A percentile compares a stretch with the other conserved stretches of the same genome.
Evolutionary conservation across 2,888 invertebrate genomes (phyloP).

Genomic region (Mesochorus sp.): DNA sequence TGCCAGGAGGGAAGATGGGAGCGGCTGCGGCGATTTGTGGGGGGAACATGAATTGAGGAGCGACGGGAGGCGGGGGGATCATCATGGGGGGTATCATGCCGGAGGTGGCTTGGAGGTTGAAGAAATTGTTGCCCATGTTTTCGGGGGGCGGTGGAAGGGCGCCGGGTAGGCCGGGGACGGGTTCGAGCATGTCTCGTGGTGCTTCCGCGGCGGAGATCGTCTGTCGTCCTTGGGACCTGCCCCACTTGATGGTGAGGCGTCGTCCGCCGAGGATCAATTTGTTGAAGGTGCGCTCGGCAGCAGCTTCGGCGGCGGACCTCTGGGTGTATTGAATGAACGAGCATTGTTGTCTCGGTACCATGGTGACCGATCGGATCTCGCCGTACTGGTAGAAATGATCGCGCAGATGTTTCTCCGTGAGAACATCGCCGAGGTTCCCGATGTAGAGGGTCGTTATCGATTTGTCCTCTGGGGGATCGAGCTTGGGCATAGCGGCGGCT

Average conservation of each 20-base stretch:
- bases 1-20: constrained; percentile 83
- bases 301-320: constrained; percentile 94
- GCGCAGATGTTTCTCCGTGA: constrained; percentile 95
- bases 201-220: constrained; percentile 82
- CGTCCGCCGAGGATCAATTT: constrained; percentile 93
- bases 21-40: constrained; percentile 82
- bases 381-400: constrained; percentile 99
- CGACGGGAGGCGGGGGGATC: constrained; percentile 82
- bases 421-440: constrained; percentile 95
- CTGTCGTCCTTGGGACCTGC: constrained; percentile 94
- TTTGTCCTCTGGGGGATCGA: constrained; percentile 97
- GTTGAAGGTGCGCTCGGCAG: constrained; percentile 98
- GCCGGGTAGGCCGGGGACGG: constrained; percentile 91
- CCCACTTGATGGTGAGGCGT: constrained; percentile 99
- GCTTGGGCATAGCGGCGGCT: constrained; percentile 95
- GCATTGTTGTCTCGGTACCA: constrained; percentile 96
- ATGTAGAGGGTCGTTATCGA: constrained; percentile 98
- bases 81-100: constrained; percentile 80
- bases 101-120: constrained; percentile 84
- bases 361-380: constrained; percentile 96
- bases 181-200: constrained; percentile 86
- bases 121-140: constrained; percentile 87
- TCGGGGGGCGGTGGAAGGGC: constrained; percentile 86
- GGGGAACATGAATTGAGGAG: constrained; percentile 81
- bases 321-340: constrained; percentile 98